phyloP scores from a whole-genome alignment of 2,113 vertebrate species.

The Lathamus discolor region DNA sequence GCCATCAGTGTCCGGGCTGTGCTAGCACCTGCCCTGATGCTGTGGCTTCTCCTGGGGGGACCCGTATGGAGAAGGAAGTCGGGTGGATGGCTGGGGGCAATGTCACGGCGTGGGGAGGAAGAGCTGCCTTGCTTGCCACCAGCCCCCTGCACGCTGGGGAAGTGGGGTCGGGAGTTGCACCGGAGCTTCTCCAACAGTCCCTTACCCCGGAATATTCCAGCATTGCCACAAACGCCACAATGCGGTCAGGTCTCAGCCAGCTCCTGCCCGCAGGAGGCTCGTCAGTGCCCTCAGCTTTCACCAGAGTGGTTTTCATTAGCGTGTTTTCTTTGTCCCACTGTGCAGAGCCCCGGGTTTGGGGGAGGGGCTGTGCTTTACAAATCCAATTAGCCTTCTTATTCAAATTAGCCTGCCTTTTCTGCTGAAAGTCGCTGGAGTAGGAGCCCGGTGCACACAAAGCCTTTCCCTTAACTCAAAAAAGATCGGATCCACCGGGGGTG shows the following conservation, averaged over 20 bases:
- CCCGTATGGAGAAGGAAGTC: not conserved
- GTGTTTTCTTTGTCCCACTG: slow-evolving; percentile 62
- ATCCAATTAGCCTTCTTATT: slow-evolving; percentile 63
- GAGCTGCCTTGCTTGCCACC: not conserved
- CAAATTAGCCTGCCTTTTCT: slow-evolving; percentile 30
- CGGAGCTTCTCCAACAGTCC: not conserved
- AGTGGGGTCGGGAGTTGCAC: not conserved
- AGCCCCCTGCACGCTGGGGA: not conserved
- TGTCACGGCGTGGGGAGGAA: not conserved
- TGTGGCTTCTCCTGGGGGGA: not conserved
- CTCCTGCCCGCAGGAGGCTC: slow-evolving; percentile 8
- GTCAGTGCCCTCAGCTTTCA: not conserved
- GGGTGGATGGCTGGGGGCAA: not conserved
- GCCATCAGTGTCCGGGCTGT: rapidly evolving
- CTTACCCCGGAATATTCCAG: not conserved
- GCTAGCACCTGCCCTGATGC: not conserved
- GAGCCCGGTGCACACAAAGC: not conserved
- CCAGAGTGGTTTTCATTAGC: slow-evolving; percentile 39
- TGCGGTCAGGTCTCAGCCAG: not conserved
- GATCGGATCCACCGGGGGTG: not conserved
- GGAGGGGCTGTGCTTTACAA: slow-evolving; percentile 20
- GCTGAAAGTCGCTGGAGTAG: not conserved
- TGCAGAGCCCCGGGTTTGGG: not conserved
- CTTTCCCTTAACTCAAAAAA: slow-evolving; percentile 48
- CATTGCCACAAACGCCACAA: not conserved